Base-by-base conservation (phyloP, 2,797 vertebrate genomes). In the Ambastaia sidthimunki region DNA sequence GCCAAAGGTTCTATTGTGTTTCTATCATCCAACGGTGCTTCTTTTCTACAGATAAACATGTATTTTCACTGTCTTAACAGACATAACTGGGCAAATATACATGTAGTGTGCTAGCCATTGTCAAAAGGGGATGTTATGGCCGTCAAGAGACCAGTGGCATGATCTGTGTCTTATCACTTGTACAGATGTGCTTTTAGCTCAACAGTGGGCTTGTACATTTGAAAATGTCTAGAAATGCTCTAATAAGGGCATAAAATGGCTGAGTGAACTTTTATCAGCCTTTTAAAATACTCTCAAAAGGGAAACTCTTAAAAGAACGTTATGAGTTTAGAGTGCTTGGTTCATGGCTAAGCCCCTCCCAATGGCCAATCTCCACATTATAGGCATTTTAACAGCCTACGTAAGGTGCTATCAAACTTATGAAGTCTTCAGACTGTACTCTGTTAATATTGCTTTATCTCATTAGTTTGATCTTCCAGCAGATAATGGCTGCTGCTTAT, bases 1-100 rank as follows among this genome's bases (percentile, higher is more conserved):
- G 78, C 76, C 80, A 74, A 69, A 85, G 69, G 80, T 87, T 82
- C 63, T 62, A 68, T 82, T 89, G 71, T 85, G 67, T 88, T 87
- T 86, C 77, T 77, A 68, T 88, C 82, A 86, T 89, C 82, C 68
- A 81, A 90, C 82, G 89, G 89, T 91, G 89, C 89, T 91, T 87
- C 44, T 78, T 85, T 87, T 86, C 48, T 86, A 86, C 68, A 83
- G 70, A 83, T 85, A 76, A 74, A 80, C 80, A 81, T 88, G 78
- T 84, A 71, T 90, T 89, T 79, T 72, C 76, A 84, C 78, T 76
- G 81, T 84, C 72, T 76, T 82, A 78, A 62, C 31, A 81, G 80
- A 88, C 84, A 85, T 85, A 88, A 86, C 85, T 71, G 71, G 66
- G 77, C 84, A 86, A 63, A 79, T 83, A 37, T 84, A 78, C 18